Percentiles rank a stretch among this genome's conserved stretches.
phyloP scores from a whole-genome alignment of 23 tunicate species.

The Corella eumyota region DNA sequence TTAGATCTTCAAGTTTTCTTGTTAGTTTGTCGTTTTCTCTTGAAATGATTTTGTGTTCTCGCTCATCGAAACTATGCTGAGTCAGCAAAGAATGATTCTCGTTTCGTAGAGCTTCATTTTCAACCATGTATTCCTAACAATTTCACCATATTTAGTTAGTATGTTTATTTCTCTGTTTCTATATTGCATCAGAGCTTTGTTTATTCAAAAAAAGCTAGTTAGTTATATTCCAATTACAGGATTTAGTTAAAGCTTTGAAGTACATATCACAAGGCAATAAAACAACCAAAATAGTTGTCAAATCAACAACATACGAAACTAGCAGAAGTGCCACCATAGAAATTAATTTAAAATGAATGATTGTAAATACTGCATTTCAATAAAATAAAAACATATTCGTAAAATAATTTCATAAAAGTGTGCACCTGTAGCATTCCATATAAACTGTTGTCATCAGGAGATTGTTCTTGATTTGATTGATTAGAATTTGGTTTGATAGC shows the following conservation, averaged over 20 bases:
- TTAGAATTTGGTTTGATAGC: conserved; percentile 1
- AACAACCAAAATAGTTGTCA: no score
- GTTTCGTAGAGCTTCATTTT: conserved; percentile 83
- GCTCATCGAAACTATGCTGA: conserved; percentile 53
- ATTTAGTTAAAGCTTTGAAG: no score
- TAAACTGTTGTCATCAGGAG: conserved; percentile 66
- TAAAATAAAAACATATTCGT: no score
- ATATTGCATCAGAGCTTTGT: background rate
- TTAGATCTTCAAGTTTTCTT: conserved; percentile 52
- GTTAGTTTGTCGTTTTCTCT: conserved; percentile 63
- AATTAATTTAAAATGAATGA: no score
- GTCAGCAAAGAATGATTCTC: conserved; percentile 64
- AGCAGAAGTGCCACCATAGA: no score
- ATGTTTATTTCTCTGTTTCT: background rate
- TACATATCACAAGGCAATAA: no score
- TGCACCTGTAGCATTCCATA: conserved; percentile 84
- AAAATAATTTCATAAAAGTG: no score
- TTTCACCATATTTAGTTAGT: background rate
- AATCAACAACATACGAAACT: no score
- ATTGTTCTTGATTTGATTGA: conserved; percentile 1
- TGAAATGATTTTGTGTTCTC: conserved; percentile 36
- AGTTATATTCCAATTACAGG: no score
- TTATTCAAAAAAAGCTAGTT: no score
- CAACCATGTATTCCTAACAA: conserved; percentile 83
- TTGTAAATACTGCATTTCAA: no score